These are phyloP conservation scores for Orthosia incerta DNA, from an alignment of 2,888 invertebrate genomes.

Conservation along the genomic window DNA sequence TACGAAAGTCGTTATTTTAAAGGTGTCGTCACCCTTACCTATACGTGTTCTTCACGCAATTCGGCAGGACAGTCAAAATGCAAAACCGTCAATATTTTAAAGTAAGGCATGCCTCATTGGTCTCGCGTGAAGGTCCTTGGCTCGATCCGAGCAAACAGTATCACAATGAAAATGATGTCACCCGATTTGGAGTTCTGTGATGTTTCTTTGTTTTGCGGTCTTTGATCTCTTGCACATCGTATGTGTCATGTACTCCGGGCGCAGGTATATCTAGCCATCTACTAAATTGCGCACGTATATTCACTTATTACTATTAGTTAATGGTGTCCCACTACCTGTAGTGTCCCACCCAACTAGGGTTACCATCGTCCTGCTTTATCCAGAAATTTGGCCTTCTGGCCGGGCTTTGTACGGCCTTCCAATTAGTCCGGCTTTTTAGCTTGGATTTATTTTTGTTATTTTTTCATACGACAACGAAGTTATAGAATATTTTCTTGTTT, in stretches of 20 bases:
- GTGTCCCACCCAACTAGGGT: too few relatives aligned
- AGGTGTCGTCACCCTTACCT: too few relatives aligned
- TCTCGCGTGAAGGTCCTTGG: not conserved
- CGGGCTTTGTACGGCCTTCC: too few relatives aligned
- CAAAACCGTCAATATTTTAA: not conserved
- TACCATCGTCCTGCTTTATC: too few relatives aligned
- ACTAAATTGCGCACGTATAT: not conserved
- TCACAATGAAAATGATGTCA: constrained; percentile 43
- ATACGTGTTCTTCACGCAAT: too few relatives aligned
- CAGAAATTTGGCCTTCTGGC: too few relatives aligned
- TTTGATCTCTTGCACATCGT: constrained; percentile 23
- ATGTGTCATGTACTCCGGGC: constrained; percentile 2
- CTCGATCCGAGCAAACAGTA: not conserved
- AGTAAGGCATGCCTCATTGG: not conserved
- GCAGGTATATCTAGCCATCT: not conserved
- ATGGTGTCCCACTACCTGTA: too few relatives aligned
- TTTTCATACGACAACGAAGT: too few relatives aligned
- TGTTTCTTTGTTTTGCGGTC: constrained; percentile 32
- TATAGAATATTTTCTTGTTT: too few relatives aligned
- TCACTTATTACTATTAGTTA: not conserved
- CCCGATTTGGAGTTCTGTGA: not conserved
- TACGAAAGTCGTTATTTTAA: too few relatives aligned
- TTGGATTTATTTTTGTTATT: too few relatives aligned
- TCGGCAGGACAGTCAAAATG: not conserved
- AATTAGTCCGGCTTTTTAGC: too few relatives aligned